Evolutionary conservation across 1,140 invertebrate genomes (phyloP).

Genomic region (Aricia agestis): DNA sequence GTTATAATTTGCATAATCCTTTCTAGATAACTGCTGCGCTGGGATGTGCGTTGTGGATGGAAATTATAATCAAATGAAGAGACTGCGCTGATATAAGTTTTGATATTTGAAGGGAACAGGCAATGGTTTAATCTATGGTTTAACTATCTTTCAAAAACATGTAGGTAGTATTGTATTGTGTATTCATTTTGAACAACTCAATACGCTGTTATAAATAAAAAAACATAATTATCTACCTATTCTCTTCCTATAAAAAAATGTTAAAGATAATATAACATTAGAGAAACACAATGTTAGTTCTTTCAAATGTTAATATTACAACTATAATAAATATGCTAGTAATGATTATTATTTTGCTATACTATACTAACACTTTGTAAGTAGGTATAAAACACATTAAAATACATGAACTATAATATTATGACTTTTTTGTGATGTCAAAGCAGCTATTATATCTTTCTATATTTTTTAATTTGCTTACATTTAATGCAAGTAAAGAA

Average conservation of each 20-base stretch:
- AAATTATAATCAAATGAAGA: conserved; percentile 31
- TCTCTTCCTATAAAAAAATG: neutral
- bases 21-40: conserved; percentile 44
- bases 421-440: neutral
- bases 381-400: neutral
- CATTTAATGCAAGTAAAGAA: neutral
- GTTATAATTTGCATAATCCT: no score
- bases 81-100: conserved; percentile 10
- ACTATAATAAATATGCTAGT: no score
- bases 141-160: neutral
- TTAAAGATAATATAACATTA: neutral
- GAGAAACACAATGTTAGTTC: neutral
- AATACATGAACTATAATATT: neutral
- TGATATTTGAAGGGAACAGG: neutral
- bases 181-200: neutral
- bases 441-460: neutral
- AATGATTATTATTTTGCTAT: no score
- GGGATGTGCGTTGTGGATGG: conserved; percentile 43
- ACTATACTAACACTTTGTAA: no score
- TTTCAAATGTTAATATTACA: neutral
- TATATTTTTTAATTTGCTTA: neutral
- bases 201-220: neutral
- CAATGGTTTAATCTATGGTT: neutral
- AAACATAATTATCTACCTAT: neutral
- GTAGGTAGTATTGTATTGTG: neutral